Conservation (phyloP, 92 coral and sea anemone species). For the Paramuricea clavata region DNA sequence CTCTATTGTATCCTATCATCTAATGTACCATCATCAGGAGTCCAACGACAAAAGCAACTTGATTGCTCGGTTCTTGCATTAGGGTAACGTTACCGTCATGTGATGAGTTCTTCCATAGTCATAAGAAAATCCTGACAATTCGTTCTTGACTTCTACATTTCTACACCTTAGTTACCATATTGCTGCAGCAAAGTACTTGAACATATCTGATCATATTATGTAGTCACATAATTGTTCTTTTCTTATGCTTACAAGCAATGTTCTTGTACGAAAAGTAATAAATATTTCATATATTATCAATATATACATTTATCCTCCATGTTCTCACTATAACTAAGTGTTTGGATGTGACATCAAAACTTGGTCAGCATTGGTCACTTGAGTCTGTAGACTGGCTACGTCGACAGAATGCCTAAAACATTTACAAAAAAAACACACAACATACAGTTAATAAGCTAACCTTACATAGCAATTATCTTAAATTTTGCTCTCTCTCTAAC, state of each 20-base stretch:
- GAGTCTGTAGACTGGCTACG: not conserved
- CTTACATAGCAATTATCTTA: too few species aligned
- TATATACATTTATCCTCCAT: slow-evolving; percentile 8
- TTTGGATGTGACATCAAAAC: slow-evolving; percentile 26
- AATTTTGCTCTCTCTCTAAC: too few species aligned
- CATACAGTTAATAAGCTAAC: not conserved
- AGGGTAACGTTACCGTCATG: too few species aligned
- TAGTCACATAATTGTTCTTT: not conserved
- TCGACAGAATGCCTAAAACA: not conserved
- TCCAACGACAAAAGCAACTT: too few species aligned
- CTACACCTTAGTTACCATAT: not conserved
- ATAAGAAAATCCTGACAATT: not conserved
- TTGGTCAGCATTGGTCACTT: slow-evolving; percentile 7
- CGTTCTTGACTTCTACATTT: not conserved
- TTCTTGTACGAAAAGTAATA: not conserved
- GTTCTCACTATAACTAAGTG: not conserved
- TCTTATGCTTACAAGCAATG: not conserved
- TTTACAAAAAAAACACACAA: not conserved
- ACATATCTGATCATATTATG: not conserved
- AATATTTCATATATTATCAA: slow-evolving; percentile 7
- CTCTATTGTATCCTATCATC: too few species aligned
- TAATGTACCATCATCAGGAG: too few species aligned
- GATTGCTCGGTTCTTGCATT: too few species aligned
- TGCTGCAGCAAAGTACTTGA: too few species aligned
- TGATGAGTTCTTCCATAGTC: too few species aligned